Evolutionary conservation across 2,888 invertebrate genomes (phyloP).

Genomic region (Leucania comma): DNA sequence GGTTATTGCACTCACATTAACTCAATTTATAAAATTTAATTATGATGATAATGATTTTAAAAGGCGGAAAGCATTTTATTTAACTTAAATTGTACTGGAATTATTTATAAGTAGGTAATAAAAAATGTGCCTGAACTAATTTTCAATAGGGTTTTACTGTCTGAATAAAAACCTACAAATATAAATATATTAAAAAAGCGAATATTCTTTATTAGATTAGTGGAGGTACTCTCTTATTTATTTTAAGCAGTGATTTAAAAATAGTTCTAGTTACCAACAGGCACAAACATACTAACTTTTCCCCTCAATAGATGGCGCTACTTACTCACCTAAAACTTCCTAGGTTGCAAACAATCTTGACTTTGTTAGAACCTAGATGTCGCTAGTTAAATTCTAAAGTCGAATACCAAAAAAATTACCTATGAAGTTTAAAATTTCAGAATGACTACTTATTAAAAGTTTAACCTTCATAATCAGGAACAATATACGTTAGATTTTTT

Average conservation of each 20-base stretch:
- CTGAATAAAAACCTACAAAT: not conserved
- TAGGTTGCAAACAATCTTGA: not conserved
- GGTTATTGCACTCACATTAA: too few relatives aligned
- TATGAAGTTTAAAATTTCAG: not conserved
- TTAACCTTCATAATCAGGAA: not conserved
- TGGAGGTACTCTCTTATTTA: not conserved
- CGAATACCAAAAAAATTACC: not conserved
- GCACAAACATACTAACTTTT: not conserved
- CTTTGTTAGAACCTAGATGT: slow-evolving; percentile 65
- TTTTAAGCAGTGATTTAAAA: too few relatives aligned
- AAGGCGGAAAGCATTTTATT: not conserved
- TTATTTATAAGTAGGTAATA: not conserved
- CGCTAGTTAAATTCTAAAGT: slow-evolving; percentile 52
- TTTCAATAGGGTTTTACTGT: not conserved
- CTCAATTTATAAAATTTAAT: not conserved
- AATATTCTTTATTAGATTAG: not conserved
- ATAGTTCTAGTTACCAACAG: not conserved
- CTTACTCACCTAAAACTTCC: not conserved
- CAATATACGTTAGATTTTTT: too few relatives aligned
- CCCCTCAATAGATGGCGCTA: slow-evolving; percentile 77
- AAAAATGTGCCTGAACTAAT: not conserved
- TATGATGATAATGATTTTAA: not conserved
- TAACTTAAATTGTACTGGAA: not conserved
- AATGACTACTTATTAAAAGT: not conserved
- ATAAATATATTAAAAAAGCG: not conserved